These are phyloP conservation scores for Drosophila kanekoi DNA, from an alignment of 2,888 invertebrate genomes.

Conservation along the genomic window DNA sequence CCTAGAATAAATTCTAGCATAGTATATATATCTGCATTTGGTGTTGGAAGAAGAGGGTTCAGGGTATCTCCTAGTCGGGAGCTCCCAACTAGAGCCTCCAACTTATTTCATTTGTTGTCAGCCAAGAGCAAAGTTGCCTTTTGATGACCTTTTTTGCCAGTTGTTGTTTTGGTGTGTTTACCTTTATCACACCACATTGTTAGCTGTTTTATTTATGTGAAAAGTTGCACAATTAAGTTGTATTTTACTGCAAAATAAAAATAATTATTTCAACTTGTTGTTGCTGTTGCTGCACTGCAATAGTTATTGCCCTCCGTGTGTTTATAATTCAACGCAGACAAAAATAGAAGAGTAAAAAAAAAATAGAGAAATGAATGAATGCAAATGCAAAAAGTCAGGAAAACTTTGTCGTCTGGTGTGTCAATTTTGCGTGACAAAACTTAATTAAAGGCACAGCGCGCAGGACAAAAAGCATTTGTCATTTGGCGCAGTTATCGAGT, in stretches of 20 bases:
- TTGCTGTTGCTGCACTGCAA: constrained; percentile 21
- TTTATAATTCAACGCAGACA: constrained; percentile 29
- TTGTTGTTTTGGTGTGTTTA: constrained; percentile 14
- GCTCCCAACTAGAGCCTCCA: too few relatives aligned
- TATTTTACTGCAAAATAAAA: constrained; percentile 56
- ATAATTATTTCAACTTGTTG: constrained; percentile 56
- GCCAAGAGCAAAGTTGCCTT: constrained; percentile 31
- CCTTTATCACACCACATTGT: constrained; percentile 57
- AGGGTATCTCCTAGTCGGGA: too few relatives aligned
- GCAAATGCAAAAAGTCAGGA: constrained; percentile 42
- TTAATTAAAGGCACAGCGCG: constrained; percentile 47
- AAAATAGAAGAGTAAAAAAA: neutral
- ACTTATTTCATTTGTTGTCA: constrained; percentile 8
- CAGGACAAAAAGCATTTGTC: constrained; percentile 43
- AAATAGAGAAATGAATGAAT: constrained; percentile 5
- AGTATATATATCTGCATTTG: too few relatives aligned
- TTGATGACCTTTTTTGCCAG: constrained; percentile 43
- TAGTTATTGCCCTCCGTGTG: constrained; percentile 34
- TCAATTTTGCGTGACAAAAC: constrained; percentile 62
- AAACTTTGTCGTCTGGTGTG: constrained; percentile 41
- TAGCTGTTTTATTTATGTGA: constrained; percentile 60
- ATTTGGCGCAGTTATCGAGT: constrained; percentile 35
- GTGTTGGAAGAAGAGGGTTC: too few relatives aligned
- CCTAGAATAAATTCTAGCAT: too few relatives aligned
- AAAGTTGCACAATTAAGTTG: constrained; percentile 67